Percentiles rank a stretch among this genome's conserved stretches.
phyloP scores from a whole-genome alignment of 2,113 vertebrate genomes.

The Aegypius monachus region DNA sequence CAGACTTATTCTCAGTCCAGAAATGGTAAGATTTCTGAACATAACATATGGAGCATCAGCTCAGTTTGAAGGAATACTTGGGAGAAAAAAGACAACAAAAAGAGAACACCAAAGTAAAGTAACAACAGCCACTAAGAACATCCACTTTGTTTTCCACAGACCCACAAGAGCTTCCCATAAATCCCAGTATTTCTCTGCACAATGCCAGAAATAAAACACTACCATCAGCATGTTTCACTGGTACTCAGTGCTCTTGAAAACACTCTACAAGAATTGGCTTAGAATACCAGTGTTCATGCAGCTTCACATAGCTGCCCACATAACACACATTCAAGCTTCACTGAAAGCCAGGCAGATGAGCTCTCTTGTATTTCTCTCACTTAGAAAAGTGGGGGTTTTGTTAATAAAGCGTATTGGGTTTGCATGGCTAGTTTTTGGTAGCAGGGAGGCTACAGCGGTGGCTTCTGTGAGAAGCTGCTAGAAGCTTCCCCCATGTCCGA shows the following conservation, averaged over 20 bases:
- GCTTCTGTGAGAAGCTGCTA: too few relatives aligned
- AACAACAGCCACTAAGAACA: neutral
- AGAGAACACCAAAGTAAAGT: neutral
- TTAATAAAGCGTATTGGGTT: neutral
- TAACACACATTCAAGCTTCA: neutral
- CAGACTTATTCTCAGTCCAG: neutral
- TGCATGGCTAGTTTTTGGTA: neutral
- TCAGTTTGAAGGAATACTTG: neutral
- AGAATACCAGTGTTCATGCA: neutral
- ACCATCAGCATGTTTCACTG: neutral
- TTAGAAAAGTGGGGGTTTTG: neutral
- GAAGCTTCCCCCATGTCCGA: too few relatives aligned
- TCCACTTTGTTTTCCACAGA: neutral
- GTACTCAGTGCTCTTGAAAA: neutral
- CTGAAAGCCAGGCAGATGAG: neutral
- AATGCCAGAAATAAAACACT: neutral
- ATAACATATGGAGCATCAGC: neutral
- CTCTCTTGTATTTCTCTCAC: neutral
- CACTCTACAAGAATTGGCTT: neutral
- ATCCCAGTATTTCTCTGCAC: neutral
- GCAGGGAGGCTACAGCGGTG: too few relatives aligned
- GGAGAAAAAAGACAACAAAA: neutral
- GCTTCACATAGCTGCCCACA: neutral
- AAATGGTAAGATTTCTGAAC: neutral
- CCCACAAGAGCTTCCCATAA: neutral